Evolutionary conservation across 1,140 invertebrate species (phyloP).

Genomic region (Gonatopus flavifemur): DNA sequence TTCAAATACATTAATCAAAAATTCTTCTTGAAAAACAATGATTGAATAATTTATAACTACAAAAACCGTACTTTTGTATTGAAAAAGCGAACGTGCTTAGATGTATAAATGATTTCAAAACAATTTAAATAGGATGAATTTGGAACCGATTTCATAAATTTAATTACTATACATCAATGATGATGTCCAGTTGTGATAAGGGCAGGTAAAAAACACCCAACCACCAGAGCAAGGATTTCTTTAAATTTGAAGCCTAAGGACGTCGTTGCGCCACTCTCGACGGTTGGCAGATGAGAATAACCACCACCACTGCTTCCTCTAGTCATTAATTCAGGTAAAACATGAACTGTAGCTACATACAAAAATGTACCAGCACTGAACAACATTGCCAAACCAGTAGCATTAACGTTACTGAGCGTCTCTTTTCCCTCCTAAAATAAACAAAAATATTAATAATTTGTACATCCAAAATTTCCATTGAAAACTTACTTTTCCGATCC

Average conservation of each 20-base stretch:
- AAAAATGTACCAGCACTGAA: constrained; percentile 99
- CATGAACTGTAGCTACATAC: constrained; percentile 98
- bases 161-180: constrained; percentile 64
- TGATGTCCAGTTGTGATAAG: constrained; percentile 89
- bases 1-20: too few species aligned
- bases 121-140: too few species aligned
- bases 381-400: constrained; percentile 94
- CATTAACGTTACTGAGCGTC: constrained; percentile 80
- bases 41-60: too few species aligned
- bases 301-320: constrained; percentile 53
- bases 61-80: too few species aligned
- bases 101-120: too few species aligned
- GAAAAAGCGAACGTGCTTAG: too few species aligned
- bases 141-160: too few species aligned
- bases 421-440: constrained; percentile 65
- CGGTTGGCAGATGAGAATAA: constrained; percentile 58
- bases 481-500: constrained; percentile 80
- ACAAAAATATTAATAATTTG: constrained; percentile 11
- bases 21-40: too few species aligned
- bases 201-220: constrained; percentile 84
- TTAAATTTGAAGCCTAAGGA: constrained; percentile 67
- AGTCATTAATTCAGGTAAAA: constrained; percentile 87
- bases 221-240: constrained; percentile 81
- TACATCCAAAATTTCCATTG: constrained; percentile 33
- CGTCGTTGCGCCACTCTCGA: constrained; percentile 57